Base-by-base conservation (phyloP, 2,797 vertebrate genomes). In the Sparidentex hasta region DNA sequence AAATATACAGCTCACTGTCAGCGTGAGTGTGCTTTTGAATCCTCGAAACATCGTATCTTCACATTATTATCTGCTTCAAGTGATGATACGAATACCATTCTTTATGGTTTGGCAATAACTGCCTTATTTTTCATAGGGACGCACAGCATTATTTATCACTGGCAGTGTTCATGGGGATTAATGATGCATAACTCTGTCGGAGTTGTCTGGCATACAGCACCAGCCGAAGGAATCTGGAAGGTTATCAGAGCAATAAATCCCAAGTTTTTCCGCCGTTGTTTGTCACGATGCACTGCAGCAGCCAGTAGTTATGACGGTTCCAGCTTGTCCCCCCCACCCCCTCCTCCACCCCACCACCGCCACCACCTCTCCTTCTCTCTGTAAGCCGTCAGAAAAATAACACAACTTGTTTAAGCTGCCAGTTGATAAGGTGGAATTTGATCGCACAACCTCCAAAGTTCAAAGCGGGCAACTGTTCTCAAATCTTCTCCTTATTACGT, bases 201-300 rank as follows among this genome's bases (percentile, higher is more conserved):
- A 87, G 90, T 91, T 87, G 90, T 91, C 90, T 93, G 88, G 89
- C 87, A 54, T 87, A 67, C 89, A 82, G 87, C 92, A 88, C 83
- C 89, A 86, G 88, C 88, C 70, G 79, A 90, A 92, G 91, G 91
- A 91, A 94, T 93, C 89, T 90, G 92, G 93, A 94, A 94, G 93
- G 93, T 95, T 95, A 95, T 95, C 94, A 86, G 92, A 90, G 90
- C 88, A 84, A 93, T 95, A 94, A 95, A 94, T 95, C 91, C 90
- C 72, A 83, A 83, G 80, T 86, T 93, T 90, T 87, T 85, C 84
- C 68, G 71, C 83, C 67, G 81, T 91, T 91, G 88, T 91, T 94
- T 94, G 92, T 94, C 92, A 92, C 81, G 81, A 87, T 83, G 85
- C 91, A 80, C 79, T 85, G 89, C 90, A 78, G 87, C 85, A 88